phyloP scores from a whole-genome alignment of 2,797 vertebrate genomes.

The Takifugu rubripes region DNA sequence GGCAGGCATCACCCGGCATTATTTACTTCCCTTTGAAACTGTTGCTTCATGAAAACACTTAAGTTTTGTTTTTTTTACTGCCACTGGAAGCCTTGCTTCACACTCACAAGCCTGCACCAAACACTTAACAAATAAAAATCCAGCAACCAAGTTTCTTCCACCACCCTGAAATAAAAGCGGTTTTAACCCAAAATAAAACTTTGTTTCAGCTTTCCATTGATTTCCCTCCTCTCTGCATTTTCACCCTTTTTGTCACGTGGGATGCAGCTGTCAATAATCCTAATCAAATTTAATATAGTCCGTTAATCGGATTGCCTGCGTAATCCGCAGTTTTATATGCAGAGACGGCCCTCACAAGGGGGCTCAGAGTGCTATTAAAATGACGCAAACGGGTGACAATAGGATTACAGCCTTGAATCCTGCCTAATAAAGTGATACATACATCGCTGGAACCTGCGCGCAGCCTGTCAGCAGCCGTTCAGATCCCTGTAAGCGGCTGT shows the following conservation, averaged over 20 bases:
- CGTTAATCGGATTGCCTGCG: conserved; percentile 61
- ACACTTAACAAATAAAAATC: conserved; percentile 16
- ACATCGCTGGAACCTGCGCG: conserved; percentile 63
- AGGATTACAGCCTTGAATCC: conserved; percentile 85
- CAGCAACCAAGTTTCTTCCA: conserved; percentile 36
- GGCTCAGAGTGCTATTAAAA: conserved; percentile 84
- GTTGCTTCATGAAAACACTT: neutral
- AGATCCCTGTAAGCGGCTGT: conserved; percentile 79
- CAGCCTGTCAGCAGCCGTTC: conserved; percentile 5
- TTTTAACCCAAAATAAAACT: conserved; percentile 18
- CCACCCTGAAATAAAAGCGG: conserved; percentile 22
- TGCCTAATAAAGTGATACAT: conserved; percentile 83
- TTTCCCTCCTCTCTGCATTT: neutral
- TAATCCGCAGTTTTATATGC: conserved; percentile 55
- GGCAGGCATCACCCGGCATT: no score
- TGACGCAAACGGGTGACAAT: conserved; percentile 82
- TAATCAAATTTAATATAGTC: conserved; percentile 53
- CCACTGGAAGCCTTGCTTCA: conserved; percentile 29
- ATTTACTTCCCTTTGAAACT: neutral
- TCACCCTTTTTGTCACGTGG: conserved; percentile 9
- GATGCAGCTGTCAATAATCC: conserved; percentile 15
- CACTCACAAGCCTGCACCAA: conserved; percentile 25
- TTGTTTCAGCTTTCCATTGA: neutral
- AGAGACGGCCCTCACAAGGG: conserved; percentile 71
- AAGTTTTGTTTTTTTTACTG: neutral